phyloP scores from a whole-genome alignment of 2,113 vertebrate species.

The Xenus cinereus region DNA sequence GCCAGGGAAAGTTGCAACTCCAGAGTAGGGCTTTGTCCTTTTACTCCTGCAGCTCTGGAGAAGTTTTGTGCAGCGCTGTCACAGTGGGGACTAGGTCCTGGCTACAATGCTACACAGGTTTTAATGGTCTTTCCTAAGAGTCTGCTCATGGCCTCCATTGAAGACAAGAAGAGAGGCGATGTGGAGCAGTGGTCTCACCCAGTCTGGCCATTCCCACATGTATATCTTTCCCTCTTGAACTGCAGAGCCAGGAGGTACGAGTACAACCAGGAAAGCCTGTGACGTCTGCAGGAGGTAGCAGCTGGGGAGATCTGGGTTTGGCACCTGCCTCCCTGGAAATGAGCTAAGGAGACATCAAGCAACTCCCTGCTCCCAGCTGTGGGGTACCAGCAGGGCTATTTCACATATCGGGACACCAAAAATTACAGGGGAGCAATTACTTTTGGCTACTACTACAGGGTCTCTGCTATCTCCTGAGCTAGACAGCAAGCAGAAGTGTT shows the following conservation, averaged over 20 bases:
- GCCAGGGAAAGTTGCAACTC: not conserved
- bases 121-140: not conserved
- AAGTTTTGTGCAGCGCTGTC: not conserved
- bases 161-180: not conserved
- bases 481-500: constrained; percentile 32
- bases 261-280: not conserved
- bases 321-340: not conserved
- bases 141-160: not conserved
- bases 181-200: not conserved
- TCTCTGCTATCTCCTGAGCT: constrained; percentile 26
- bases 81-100: not conserved
- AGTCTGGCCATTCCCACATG: not conserved
- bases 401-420: not conserved
- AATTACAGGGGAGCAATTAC: not conserved
- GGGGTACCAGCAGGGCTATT: not conserved
- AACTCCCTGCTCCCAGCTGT: not conserved
- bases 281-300: not conserved
- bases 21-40: not conserved
- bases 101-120: not conserved
- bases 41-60: not conserved
- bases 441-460: not conserved
- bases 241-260: not conserved
- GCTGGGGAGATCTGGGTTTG: not conserved
- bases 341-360: not conserved
- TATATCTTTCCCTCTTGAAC: not conserved